phyloP scores from a whole-genome alignment of 2,113 vertebrate species.

The Phrynosoma blainvillii region DNA sequence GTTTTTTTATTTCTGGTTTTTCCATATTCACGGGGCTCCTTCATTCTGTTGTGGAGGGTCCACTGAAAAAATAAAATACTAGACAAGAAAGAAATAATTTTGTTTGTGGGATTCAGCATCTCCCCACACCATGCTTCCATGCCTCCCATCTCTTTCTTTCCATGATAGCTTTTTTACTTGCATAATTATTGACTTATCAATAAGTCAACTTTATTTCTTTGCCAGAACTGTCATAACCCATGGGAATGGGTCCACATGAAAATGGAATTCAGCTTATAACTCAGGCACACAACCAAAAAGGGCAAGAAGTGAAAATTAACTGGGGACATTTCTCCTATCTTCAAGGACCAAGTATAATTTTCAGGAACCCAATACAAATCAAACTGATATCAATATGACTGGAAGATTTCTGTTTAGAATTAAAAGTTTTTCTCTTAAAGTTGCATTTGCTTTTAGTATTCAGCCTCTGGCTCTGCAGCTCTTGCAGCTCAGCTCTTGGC shows the following conservation, averaged over 20 bases:
- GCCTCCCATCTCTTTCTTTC: neutral
- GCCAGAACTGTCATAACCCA: neutral
- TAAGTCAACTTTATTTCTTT: conserved; percentile 11
- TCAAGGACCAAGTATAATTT: neutral
- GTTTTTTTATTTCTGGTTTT: no score
- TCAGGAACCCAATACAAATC: no score
- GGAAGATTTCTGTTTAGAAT: no score
- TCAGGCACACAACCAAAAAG: neutral
- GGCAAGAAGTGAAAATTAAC: neutral
- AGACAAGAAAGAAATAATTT: conserved; percentile 33
- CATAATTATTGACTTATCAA: no score
- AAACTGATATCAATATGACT: no score
- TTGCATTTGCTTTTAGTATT: no score
- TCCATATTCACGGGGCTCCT: no score
- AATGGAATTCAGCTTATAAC: neutral
- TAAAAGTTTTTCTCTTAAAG: no score
- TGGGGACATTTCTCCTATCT: conserved; percentile 10
- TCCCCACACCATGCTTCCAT: neutral
- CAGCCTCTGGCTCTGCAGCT: no score
- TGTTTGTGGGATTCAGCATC: neutral
- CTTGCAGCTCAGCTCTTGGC: no score
- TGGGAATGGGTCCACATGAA: conserved; percentile 7
- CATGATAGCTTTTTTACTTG: neutral
- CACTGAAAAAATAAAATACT: conserved; percentile 29
- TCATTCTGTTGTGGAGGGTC: no score